Conservation (phyloP, 2,888 invertebrate genomes). For the Acleris laterana region DNA sequence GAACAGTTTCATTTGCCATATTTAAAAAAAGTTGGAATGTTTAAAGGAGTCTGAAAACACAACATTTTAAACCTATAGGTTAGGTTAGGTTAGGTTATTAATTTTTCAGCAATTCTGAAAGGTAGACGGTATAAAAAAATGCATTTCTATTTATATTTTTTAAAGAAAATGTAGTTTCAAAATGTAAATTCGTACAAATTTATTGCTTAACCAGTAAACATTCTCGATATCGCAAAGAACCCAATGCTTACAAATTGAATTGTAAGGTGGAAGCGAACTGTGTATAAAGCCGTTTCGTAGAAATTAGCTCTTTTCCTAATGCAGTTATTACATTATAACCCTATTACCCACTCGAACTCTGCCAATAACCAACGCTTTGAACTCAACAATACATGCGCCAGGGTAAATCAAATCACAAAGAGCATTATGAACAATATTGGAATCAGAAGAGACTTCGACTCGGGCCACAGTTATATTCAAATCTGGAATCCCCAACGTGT, state of each 20-base stretch:
- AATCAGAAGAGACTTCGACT: slow-evolving; percentile 44
- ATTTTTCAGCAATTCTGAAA: too few species aligned
- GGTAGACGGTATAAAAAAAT: too few species aligned
- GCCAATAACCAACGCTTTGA: slow-evolving; percentile 8
- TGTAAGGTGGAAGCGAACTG: not conserved
- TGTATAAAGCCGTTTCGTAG: not conserved
- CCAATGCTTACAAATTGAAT: not conserved
- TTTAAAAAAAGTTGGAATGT: too few species aligned
- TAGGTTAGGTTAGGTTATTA: too few species aligned
- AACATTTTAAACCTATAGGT: too few species aligned
- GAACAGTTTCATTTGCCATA: too few species aligned
- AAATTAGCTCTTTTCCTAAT: not conserved
- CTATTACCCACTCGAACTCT: not conserved
- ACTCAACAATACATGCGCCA: slow-evolving; percentile 24
- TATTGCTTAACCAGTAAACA: too few species aligned
- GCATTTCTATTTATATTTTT: too few species aligned
- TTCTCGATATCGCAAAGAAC: too few species aligned
- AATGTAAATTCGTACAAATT: too few species aligned
- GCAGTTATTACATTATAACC: slow-evolving; percentile 6
- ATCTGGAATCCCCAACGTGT: slow-evolving; percentile 62
- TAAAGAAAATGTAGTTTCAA: too few species aligned
- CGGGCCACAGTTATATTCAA: slow-evolving; percentile 62
- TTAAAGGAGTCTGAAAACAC: too few species aligned
- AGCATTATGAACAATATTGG: slow-evolving; percentile 58
- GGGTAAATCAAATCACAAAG: slow-evolving; percentile 52